Evolutionary conservation across 2,888 invertebrate genomes (phyloP), one percentile per base, ranked within the genome.

Genomic region (Synergus gifuensis): DNA sequence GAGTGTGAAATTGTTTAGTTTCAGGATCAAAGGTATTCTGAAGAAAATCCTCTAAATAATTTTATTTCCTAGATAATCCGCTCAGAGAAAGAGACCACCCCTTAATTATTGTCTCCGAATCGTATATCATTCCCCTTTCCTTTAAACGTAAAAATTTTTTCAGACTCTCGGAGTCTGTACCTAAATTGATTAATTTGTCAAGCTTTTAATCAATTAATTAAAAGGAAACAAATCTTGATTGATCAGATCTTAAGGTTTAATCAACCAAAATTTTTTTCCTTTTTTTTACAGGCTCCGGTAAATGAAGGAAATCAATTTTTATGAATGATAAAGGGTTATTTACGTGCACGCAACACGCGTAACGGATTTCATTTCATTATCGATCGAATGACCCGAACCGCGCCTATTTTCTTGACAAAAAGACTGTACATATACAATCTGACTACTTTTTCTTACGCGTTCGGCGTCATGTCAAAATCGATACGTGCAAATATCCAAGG

Each of bases 281-380:
- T 18, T 58, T 11, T 18, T 9, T 9, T 3, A 18, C n/a, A 18
- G 2, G 18, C 16, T 5, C 16, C 49, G 49, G 49, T 4, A 16
- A 49, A 49, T 4, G 16, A 7, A 49, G 49, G 16, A 49, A 49
- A 49, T 49, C 4, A 18, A 58, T 18, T 58, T 69, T 44, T 46
- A 49, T 16, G 28, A 28, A 46, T 28, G 28, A 4, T 16, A 44
- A 49, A 9, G 28, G n/a, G 40, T 18, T 42, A 11, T 66, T 69
- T 49, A 46, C 69, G 28, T 16, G 49, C 49, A 28, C 28, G 28
- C 3, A 28, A 16, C 28, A 49, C 16, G 46, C 46, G 28, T 28
- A 28, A 69, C 46, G 49, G 69, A 49, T 69, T 46, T 69, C 9
- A 69, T 69, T 49, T 69, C 49, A 49, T 69, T 69, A 49, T 69